Evolutionary conservation across 2,888 invertebrate genomes (phyloP).

Genomic region (Anoplius nigerrimus): DNA sequence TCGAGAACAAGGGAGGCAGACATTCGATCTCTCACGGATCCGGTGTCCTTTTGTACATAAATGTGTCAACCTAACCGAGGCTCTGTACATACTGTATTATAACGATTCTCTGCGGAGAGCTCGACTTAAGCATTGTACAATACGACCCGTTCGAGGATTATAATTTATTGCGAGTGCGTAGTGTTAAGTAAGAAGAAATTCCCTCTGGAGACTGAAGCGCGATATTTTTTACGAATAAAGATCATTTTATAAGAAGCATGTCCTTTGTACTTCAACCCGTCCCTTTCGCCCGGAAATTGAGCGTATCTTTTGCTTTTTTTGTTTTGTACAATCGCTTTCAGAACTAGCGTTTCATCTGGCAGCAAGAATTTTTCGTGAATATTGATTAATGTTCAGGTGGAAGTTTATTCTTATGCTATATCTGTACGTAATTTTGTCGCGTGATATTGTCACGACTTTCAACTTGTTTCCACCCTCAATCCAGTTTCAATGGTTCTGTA

Average conservation of each 20-base stretch:
- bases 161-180: conserved; percentile 48
- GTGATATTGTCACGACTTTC: too few species aligned
- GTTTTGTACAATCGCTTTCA: too few species aligned
- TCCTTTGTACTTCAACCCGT: too few species aligned
- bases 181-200: conserved; percentile 8
- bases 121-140: conserved; percentile 37
- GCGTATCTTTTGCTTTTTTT: too few species aligned
- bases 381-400: too few species aligned
- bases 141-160: conserved; percentile 30
- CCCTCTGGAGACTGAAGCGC: conserved; percentile 44
- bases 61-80: neutral
- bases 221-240: conserved; percentile 42
- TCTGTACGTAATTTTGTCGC: too few species aligned
- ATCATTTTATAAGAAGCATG: neutral
- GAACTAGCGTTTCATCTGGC: too few species aligned
- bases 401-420: too few species aligned
- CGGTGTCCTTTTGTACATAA: conserved; percentile 42
- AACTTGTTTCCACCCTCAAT: too few species aligned
- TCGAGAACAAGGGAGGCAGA: neutral
- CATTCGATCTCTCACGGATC: conserved; percentile 19
- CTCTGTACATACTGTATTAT: conserved; percentile 53
- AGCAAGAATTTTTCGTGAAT: too few species aligned
- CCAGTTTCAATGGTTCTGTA: too few species aligned
- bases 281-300: too few species aligned
- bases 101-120: conserved; percentile 6